A percentile compares a stretch with the other conserved stretches of the same genome.
Evolutionary conservation across 1,140 invertebrate genomes (phyloP).

Genomic region (Doryteuthis pealeii): DNA sequence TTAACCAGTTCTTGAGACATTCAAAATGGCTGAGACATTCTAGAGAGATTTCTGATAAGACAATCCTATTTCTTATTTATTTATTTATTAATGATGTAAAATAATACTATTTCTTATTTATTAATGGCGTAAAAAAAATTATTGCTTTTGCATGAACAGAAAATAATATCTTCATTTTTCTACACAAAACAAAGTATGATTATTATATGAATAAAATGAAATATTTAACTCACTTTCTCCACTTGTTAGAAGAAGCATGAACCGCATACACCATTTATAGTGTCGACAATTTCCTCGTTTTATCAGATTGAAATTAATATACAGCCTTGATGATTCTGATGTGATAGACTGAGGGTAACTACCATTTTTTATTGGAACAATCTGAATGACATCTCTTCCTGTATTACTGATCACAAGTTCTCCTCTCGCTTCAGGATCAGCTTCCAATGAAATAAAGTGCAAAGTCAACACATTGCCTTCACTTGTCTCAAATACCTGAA

Average conservation of each 20-base stretch:
- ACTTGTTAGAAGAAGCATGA: conserved; percentile 44
- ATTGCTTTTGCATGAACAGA: too few species aligned
- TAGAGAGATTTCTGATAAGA: too few species aligned
- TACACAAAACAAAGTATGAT: too few species aligned
- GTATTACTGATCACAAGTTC: conserved; percentile 44
- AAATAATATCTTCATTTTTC: too few species aligned
- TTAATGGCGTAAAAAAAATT: too few species aligned
- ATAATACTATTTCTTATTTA: too few species aligned
- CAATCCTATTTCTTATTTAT: too few species aligned
- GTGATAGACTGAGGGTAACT: conserved; percentile 53
- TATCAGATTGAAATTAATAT: conserved; percentile 38
- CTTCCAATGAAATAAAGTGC: conserved; percentile 52
- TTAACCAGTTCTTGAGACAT: too few species aligned
- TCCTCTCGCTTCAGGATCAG: conserved; percentile 42
- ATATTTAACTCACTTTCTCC: conserved; percentile 28
- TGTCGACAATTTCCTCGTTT: neutral
- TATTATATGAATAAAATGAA: too few species aligned
- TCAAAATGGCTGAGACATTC: too few species aligned
- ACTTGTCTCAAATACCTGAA: conserved; percentile 43
- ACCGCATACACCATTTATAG: conserved; percentile 46
- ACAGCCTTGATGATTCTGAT: conserved; percentile 35
- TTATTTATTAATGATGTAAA: too few species aligned
- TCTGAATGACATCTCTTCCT: neutral
- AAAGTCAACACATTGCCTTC: conserved; percentile 40
- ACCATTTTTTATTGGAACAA: conserved; percentile 48